Percentiles rank a stretch among this genome's conserved stretches.
These are phyloP conservation scores for Actenoides lindsayi DNA, from an alignment of 2,113 vertebrate genomes.

Conservation along the genomic window DNA sequence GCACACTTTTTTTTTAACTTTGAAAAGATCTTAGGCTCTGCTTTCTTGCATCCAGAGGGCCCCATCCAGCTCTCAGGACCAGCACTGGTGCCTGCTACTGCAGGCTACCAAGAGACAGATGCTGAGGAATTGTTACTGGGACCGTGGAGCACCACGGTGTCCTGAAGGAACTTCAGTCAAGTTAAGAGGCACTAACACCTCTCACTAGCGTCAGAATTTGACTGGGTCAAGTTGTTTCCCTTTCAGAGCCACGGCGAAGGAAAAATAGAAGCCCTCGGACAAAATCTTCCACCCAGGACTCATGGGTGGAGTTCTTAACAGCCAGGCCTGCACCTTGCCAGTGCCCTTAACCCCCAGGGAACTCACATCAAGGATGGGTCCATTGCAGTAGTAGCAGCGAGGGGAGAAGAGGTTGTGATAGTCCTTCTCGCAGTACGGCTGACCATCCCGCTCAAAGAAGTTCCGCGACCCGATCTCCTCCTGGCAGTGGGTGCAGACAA, in stretches of 20 bases:
- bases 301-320: not conserved
- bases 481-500: constrained; percentile 98
- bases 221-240: not conserved
- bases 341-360: not conserved
- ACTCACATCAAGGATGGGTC: constrained; percentile 97
- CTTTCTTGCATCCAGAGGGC: not conserved
- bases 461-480: constrained; percentile 98
- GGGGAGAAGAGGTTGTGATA: constrained; percentile 98
- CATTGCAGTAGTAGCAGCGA: constrained; percentile 97
- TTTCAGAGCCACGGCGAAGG: not conserved
- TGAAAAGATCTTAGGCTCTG: not conserved
- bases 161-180: not conserved
- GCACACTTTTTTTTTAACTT: not conserved
- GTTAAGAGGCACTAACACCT: not conserved
- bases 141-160: not conserved
- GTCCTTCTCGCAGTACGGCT: constrained; percentile 97
- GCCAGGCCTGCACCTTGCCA: not conserved
- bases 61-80: not conserved
- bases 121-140: not conserved
- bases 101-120: not conserved
- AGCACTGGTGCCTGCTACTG: not conserved
- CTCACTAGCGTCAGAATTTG: not conserved
- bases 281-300: not conserved
- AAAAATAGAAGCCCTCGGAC: not conserved
- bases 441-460: constrained; percentile 97